Percentiles rank a stretch among this genome's conserved stretches.
Evolutionary conservation across 35 echinoderm and acorn worm species (phyloP).

Genomic region (Holothuria glaberrima): DNA sequence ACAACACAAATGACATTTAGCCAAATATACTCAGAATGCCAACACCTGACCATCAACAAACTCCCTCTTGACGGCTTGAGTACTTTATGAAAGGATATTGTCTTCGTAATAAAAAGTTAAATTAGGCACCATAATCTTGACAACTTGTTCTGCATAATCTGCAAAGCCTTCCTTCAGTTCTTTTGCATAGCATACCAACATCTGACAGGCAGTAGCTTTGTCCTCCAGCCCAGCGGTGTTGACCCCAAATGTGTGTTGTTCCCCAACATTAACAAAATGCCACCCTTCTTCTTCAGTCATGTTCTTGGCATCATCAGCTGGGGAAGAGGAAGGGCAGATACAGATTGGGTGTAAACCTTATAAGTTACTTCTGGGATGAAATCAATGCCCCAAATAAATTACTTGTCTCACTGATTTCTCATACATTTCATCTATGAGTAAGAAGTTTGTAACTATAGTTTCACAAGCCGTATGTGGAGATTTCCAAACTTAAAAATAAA

Average conservation of each 20-base stretch:
- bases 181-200: conserved; percentile 96
- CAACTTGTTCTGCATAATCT: conserved; percentile 92
- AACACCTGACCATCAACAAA: background rate
- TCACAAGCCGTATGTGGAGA: no score
- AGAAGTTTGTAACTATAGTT: no score
- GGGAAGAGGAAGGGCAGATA: background rate
- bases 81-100: conserved; percentile 90
- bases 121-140: conserved; percentile 93
- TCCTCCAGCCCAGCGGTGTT: conserved; percentile 92
- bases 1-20: no score
- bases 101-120: conserved; percentile 99
- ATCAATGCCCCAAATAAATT: no score
- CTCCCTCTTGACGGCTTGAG: background rate
- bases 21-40: no score
- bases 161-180: conserved; percentile 97
- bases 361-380: no score
- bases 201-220: conserved; percentile 98
- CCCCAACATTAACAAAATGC: conserved; percentile 99
- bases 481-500: no score
- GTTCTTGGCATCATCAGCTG: conserved; percentile 94
- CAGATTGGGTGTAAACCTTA: background rate
- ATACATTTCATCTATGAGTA: no score
- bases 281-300: conserved; percentile 97
- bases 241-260: conserved; percentile 98
- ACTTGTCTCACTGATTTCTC: no score